Base-by-base conservation (phyloP, 2,888 invertebrate genomes). In the Zootermopsis nevadensis region DNA sequence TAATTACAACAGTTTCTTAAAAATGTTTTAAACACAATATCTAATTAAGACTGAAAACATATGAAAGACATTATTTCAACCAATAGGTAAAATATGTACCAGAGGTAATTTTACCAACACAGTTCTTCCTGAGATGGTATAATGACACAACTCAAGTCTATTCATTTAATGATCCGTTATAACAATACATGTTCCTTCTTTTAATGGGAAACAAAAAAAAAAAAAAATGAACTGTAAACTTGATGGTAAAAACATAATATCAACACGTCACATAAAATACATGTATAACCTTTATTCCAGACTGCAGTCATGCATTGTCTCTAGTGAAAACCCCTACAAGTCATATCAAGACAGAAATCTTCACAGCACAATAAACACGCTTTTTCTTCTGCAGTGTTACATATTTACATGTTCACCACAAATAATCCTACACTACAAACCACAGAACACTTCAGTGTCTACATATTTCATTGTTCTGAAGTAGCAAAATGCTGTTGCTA, bases 301-400 rank as follows among this genome's bases (percentile, higher is more conserved):
- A n/a, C 60, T 60, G 60, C 60, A 60, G 7, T 60, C 27, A n/a
- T 27, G 27, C n/a, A n/a, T 60, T 7, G n/a, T 27, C 2, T 27
- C 27, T 27, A 60, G 10, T 6, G 60, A 60, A 60, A 60, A n/a
- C 69, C 69, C 30, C 38, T 74, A 22, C 38, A 74, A 22, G 74
- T 74, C 74, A 74, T 74, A 74, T 38, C 67, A 67, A 80, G 60
- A 80, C 80, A 80, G 38, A 33, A 38, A 60, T 6, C n/a, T 80
- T 79, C 79, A 80, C 80, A 80, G 80, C 66, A 80, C 66, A 66
- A 77, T 48, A 77, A 66, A 80, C 80, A 80, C 67, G 35, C 53
- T 66, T 80, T 66, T 33, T 31, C 33, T 66, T 79, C 35, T 79
- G 79, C 69, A 33, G 33, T 42, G 38, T 35, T n/a, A 74, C 24